Percentiles rank a stretch among this genome's conserved stretches.
Conservation (phyloP, 1,140 invertebrate genomes). For the Lucilia cuprina region DNA sequence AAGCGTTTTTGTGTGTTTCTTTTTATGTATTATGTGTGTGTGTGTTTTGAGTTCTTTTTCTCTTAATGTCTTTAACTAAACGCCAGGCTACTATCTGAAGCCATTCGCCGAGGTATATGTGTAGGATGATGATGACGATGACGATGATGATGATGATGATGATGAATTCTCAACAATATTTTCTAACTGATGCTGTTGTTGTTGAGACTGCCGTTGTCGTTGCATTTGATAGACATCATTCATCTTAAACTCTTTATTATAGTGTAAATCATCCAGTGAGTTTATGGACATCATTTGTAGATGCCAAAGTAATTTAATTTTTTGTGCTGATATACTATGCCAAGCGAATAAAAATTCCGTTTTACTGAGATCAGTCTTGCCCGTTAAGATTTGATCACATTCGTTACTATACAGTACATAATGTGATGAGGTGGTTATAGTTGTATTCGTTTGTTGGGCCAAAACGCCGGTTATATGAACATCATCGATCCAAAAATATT, state of each 20-base stretch:
- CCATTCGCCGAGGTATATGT: background rate
- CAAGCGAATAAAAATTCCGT: slow-evolving; percentile 67
- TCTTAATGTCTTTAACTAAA: background rate
- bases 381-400: slow-evolving; percentile 49
- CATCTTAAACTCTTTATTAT: background rate
- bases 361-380: slow-evolving; percentile 46
- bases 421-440: slow-evolving; percentile 65
- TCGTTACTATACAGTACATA: slow-evolving; percentile 62
- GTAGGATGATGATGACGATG: background rate
- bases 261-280: background rate
- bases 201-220: background rate
- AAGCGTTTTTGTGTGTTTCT: background rate
- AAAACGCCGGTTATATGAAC: slow-evolving; percentile 80
- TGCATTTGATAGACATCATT: background rate
- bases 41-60: background rate
- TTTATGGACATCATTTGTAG: slow-evolving; percentile 39
- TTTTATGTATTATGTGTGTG: background rate
- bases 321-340: slow-evolving; percentile 64
- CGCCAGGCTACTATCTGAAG: slow-evolving; percentile 18
- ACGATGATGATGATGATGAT: slow-evolving; percentile 3
- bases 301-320: slow-evolving; percentile 64
- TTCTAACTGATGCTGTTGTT: background rate
- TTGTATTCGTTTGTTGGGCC: slow-evolving; percentile 68
- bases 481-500: slow-evolving; percentile 88
- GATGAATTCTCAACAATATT: background rate